Percentiles rank a stretch among this genome's conserved stretches.
These are phyloP conservation scores for Pseudococcus jackbeardsleyi DNA, from an alignment of 2,888 invertebrate species.

Conservation along the genomic window DNA sequence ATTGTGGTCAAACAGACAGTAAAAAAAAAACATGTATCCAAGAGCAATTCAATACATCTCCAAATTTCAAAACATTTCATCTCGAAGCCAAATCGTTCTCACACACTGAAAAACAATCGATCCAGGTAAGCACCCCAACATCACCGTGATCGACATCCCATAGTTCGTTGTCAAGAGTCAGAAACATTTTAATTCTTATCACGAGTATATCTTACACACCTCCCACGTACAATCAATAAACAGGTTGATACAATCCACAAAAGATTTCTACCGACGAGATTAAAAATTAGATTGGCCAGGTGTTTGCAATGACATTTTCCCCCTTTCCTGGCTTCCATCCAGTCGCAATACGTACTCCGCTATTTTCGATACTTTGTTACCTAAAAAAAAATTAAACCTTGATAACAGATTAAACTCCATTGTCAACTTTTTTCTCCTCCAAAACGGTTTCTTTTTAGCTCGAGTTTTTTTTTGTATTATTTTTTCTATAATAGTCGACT, in stretches of 20 bases:
- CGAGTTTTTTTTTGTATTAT: background rate
- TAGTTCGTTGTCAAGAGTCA: constrained; percentile 59
- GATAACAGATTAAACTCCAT: constrained; percentile 61
- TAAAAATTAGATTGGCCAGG: constrained; percentile 63
- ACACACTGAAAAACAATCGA: constrained; percentile 12
- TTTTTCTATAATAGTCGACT: constrained; percentile 47
- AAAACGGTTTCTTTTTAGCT: constrained; percentile 29
- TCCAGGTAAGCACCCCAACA: background rate
- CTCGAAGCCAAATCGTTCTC: background rate
- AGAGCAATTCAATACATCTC: background rate
- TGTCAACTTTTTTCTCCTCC: constrained; percentile 49
- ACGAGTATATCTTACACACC: constrained; percentile 39
- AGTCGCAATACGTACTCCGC: background rate
- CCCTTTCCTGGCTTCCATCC: background rate
- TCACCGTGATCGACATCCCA: background rate
- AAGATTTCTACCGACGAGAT: constrained; percentile 28
- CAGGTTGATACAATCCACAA: constrained; percentile 59
- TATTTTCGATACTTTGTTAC: constrained; percentile 23
- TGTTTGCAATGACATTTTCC: constrained; percentile 59
- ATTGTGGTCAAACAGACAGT: background rate
- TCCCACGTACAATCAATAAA: constrained; percentile 58
- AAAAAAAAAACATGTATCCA: background rate
- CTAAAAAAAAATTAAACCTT: constrained; percentile 46
- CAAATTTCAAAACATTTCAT: background rate
- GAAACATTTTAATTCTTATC: constrained; percentile 52